Evolutionary conservation across 1,140 invertebrate species (phyloP).

Genomic region (Epicauta chinensis): DNA sequence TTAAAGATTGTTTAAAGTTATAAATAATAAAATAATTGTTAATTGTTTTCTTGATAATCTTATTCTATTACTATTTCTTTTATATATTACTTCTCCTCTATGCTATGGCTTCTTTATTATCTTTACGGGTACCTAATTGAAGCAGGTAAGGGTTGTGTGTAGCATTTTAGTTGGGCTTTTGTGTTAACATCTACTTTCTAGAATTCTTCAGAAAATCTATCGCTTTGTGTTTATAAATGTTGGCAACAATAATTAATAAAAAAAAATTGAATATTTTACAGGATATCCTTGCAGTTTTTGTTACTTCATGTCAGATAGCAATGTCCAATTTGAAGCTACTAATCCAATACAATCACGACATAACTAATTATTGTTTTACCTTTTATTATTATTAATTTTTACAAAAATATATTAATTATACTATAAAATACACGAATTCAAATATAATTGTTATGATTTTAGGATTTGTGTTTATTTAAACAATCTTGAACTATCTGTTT

Average conservation of each 20-base stretch:
- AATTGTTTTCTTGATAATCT: no score
- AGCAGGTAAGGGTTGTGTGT: constrained; percentile 1
- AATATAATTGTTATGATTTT: neutral
- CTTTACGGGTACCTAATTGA: neutral
- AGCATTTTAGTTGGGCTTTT: no score
- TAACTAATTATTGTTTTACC: neutral
- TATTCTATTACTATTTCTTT: no score
- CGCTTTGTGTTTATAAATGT: no score
- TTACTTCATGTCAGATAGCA: constrained; percentile 27
- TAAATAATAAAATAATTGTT: constrained; percentile 10
- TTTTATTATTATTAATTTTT: neutral
- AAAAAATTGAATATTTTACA: constrained; percentile 17
- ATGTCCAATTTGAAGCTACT: constrained; percentile 21
- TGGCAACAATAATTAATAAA: neutral
- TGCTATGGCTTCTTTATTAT: no score
- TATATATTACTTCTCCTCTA: no score
- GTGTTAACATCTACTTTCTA: no score
- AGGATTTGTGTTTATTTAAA: neutral
- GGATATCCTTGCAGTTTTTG: constrained; percentile 28
- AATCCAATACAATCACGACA: constrained; percentile 6
- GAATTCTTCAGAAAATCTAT: no score
- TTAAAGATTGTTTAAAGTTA: neutral
- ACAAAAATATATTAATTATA: neutral
- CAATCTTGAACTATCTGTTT: neutral
- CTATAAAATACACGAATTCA: neutral